These are phyloP conservation scores for Ryuthela nishihirai DNA, from an alignment of 2,888 invertebrate species.

Conservation along the genomic window DNA sequence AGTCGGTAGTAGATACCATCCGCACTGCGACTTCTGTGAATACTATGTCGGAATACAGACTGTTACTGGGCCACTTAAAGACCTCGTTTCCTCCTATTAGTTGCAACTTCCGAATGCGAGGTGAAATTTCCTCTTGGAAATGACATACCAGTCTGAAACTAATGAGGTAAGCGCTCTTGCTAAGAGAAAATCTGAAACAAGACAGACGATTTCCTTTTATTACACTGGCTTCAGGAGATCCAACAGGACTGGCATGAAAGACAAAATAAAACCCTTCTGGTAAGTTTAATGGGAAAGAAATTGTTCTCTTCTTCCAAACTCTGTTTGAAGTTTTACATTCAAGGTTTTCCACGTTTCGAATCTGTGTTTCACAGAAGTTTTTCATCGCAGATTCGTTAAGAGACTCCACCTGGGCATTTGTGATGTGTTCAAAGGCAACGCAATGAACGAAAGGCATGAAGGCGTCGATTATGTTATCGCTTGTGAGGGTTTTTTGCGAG, in stretches of 20 bases:
- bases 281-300: slow-evolving; percentile 4
- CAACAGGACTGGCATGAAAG: not conserved
- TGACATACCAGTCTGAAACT: slow-evolving; percentile 1
- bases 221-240: not conserved
- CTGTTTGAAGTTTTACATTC: not conserved
- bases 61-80: not conserved
- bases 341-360: not conserved
- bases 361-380: not conserved
- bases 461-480: not conserved
- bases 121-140: not conserved
- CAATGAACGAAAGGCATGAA: not conserved
- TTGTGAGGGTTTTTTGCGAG: not conserved
- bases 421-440: slow-evolving; percentile 3
- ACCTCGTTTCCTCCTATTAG: not conserved
- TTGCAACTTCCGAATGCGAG: not conserved
- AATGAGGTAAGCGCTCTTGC: not conserved
- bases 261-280: not conserved
- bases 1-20: not conserved
- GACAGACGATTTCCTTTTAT: no score
- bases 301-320: not conserved
- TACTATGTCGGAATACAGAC: not conserved
- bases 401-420: not conserved
- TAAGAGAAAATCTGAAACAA: not conserved
- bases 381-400: not conserved
- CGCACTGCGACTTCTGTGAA: not conserved